phyloP scores from a whole-genome alignment of 2,888 invertebrate species.

The Operophtera brumata region DNA sequence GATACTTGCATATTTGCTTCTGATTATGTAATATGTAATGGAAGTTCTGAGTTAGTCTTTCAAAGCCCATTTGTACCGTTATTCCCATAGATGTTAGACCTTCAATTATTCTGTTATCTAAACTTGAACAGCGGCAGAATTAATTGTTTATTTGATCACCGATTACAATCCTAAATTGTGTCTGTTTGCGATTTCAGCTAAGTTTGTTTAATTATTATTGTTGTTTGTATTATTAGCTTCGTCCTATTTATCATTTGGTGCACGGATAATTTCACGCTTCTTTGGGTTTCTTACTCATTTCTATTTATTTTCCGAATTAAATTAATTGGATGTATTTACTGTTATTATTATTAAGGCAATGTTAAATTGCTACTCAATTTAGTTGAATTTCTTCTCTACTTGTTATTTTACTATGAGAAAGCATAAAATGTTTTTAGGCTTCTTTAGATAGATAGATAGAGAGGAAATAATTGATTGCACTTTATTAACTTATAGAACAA shows the following conservation, averaged over 20 bases:
- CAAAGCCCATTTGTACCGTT: background rate
- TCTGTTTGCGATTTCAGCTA: constrained; percentile 22
- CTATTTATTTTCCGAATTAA: no score
- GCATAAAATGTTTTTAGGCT: no score
- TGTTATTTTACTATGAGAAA: no score
- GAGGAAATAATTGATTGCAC: no score
- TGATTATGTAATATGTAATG: no score
- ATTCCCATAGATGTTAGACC: constrained; percentile 13
- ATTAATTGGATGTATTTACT: no score
- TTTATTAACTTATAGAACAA: no score
- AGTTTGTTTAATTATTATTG: constrained; percentile 16
- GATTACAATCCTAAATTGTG: constrained; percentile 32
- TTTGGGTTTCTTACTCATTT: background rate
- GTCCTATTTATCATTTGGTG: background rate
- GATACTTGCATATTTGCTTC: no score
- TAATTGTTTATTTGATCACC: constrained; percentile 33
- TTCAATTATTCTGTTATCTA: constrained; percentile 31
- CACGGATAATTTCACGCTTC: background rate
- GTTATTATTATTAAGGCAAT: no score
- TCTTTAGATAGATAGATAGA: no score
- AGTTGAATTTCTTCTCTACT: no score
- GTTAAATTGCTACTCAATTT: no score
- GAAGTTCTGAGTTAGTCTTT: background rate
- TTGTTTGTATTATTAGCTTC: constrained; percentile 11
- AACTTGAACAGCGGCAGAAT: constrained; percentile 29